Evolutionary conservation across 2,888 invertebrate genomes (phyloP), one percentile per base, ranked within the genome.

Genomic region (Rhimphoctona megacephalus): DNA sequence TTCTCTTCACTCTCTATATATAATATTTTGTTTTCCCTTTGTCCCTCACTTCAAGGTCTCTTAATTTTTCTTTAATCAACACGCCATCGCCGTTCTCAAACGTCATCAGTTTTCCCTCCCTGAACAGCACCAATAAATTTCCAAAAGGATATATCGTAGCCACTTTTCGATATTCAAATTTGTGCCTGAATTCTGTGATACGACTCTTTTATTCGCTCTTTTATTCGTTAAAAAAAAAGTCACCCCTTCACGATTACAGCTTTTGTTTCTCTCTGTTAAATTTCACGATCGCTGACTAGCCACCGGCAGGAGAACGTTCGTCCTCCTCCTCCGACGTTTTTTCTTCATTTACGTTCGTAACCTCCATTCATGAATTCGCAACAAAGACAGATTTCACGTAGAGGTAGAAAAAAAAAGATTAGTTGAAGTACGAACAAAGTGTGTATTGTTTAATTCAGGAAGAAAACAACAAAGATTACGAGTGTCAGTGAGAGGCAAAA

Each of bases 331-430:
- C 67, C 81, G 83, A 33, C 81, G 81, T 66, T 69, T 86, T 81
- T 69, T 83, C 64, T 73, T 86, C 86, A 81, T 86, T 86, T 81
- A 86, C 77, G 17, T 9, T 11, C 49, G 77, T 54, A 57, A 66
- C 49, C 30, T 61, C 70, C 83, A 86, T 86, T 80, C 79, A 64
- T 64, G 46, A 70, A 72, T 14, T 49, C 22, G 25, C 30, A 19
- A 22, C 14, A n/a, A n/a, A 25, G 19, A n/a, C 36, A 8, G 46
- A 14, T 39, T 22, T 22, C 17, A 39, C 43, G 72, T 17, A 33
- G 33, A 30, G 17, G 8, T 22, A 36, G 19, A 43, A 67, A 22
- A 25, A 19, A 64, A 64, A 49, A 22, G 17, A n/a, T 0, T n/a
- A 3, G 14, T 30, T 30, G 46, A 19, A 9, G 25, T 7, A 11